phyloP scores from a whole-genome alignment of 1,140 invertebrate species.

The Acromyrmex echinatior region DNA sequence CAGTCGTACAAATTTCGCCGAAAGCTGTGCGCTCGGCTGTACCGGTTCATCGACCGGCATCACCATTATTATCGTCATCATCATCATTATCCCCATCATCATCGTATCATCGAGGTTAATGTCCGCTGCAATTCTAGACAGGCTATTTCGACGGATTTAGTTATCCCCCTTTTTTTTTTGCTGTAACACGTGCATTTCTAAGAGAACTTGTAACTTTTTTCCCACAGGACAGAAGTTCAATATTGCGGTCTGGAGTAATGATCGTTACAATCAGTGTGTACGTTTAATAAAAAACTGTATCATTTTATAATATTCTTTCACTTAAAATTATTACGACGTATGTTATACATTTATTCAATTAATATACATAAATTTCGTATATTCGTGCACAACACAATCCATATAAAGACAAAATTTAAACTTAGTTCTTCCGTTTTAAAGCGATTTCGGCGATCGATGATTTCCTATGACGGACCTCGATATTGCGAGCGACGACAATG shows the following conservation, averaged over 20 bases:
- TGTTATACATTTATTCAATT: too few species aligned
- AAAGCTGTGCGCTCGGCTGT: slow-evolving; percentile 25
- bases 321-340: background rate
- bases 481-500: slow-evolving; percentile 1
- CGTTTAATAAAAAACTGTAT: background rate
- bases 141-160: slow-evolving; percentile 24
- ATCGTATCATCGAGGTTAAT: slow-evolving; percentile 61
- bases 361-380: too few species aligned
- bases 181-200: background rate
- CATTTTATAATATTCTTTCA: background rate
- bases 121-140: slow-evolving; percentile 27
- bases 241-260: background rate
- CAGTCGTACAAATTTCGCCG: slow-evolving; percentile 39
- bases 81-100: slow-evolving; percentile 47
- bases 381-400: too few species aligned
- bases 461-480: background rate
- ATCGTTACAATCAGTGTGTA: background rate
- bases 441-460: background rate
- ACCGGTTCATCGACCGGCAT: slow-evolving; percentile 38
- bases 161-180: background rate
- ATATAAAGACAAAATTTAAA: too few species aligned
- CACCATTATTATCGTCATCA: slow-evolving; percentile 18
- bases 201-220: slow-evolving; percentile 1
- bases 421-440: background rate
- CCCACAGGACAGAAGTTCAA: background rate